Base-by-base conservation (phyloP, 2,113 vertebrate genomes). In the Poecilia latipinna region DNA sequence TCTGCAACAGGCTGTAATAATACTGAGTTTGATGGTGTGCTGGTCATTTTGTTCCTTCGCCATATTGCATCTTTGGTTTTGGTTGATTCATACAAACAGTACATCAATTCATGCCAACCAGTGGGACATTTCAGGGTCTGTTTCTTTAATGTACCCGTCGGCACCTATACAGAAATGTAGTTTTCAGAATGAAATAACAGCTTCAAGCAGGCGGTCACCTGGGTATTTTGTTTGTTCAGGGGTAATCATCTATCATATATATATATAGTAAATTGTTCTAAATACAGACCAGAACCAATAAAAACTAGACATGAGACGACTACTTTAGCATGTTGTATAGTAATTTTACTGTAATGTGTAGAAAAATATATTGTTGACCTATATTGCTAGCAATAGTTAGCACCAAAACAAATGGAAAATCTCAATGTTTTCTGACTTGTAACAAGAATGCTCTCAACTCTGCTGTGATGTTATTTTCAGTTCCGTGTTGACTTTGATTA, bases 1-100 rank as follows among this genome's bases (percentile, higher is more conserved):
- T 15, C 61, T 71, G 75, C 70, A 76, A 75, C 77, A 80, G 69
- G 74, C 74, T 66, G 15, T 54, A 63, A 79, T 70, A 68, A 79
- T 73, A 51, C 66, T 29, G 35, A 67, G 70, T 79, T 74, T 72
- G 35, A 80, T 82, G 31, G 39, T 8, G 24, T 57, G 6, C 22
- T 24, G 24, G 51, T 57, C 51, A 57, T 57, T 57, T n/a, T 48
- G 13, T 17, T 17, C 44, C 44, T 48, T 44, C 7, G 51, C 22
- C 5, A 22, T 54, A 24, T 54, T n/a, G 24, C 17, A 19, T 22
- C 44, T 48, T 48, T 24, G 51, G 51, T 57, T 57, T 57, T 57
- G 24, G 51, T 57, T 24, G 7, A n/a, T 10, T 57, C 19, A 57
- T 57, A 57, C 51, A 24, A 54, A 54, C 51, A 17, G 4, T 54